Percentiles rank a stretch among this genome's conserved stretches.
These are phyloP conservation scores for Drosophila bunnanda DNA, from an alignment of 2,888 invertebrate species.

Conservation along the genomic window DNA sequence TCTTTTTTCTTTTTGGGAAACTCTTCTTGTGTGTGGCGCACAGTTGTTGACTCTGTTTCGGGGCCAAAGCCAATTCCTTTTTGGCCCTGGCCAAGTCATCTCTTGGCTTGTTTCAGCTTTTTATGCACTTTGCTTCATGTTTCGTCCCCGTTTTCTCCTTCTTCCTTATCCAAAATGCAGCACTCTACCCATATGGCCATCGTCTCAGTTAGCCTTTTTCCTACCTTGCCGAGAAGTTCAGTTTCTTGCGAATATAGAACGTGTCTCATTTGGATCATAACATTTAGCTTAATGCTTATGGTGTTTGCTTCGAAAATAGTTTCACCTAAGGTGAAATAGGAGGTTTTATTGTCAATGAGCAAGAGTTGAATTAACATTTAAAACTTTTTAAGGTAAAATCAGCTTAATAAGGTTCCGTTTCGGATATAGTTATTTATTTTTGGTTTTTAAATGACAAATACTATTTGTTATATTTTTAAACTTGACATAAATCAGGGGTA, in stretches of 20 bases:
- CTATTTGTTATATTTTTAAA: neutral
- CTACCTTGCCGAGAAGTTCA: slow-evolving; percentile 32
- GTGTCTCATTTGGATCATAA: slow-evolving; percentile 76
- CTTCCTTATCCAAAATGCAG: slow-evolving; percentile 11
- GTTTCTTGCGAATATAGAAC: slow-evolving; percentile 26
- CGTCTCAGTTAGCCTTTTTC: slow-evolving; percentile 62
- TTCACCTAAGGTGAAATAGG: slow-evolving; percentile 26
- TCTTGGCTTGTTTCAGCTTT: slow-evolving; percentile 65
- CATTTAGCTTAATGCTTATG: slow-evolving; percentile 72
- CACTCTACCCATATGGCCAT: slow-evolving; percentile 60
- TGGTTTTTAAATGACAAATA: too few relatives aligned
- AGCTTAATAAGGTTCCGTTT: neutral
- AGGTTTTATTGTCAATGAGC: slow-evolving; percentile 17
- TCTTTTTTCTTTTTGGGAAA: slow-evolving; percentile 37
- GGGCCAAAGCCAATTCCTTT: slow-evolving; percentile 70
- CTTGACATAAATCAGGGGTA: too few relatives aligned
- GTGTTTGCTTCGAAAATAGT: slow-evolving; percentile 28
- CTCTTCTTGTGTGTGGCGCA: slow-evolving; percentile 35
- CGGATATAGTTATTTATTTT: too few relatives aligned
- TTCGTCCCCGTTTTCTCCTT: slow-evolving; percentile 19
- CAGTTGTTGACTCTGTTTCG: slow-evolving; percentile 74
- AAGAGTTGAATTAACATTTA: neutral
- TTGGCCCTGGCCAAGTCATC: slow-evolving; percentile 55
- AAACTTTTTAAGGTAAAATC: neutral
- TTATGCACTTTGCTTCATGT: slow-evolving; percentile 58